phyloP scores from a whole-genome alignment of 2,113 vertebrate species.

The Menura novaehollandiae region DNA sequence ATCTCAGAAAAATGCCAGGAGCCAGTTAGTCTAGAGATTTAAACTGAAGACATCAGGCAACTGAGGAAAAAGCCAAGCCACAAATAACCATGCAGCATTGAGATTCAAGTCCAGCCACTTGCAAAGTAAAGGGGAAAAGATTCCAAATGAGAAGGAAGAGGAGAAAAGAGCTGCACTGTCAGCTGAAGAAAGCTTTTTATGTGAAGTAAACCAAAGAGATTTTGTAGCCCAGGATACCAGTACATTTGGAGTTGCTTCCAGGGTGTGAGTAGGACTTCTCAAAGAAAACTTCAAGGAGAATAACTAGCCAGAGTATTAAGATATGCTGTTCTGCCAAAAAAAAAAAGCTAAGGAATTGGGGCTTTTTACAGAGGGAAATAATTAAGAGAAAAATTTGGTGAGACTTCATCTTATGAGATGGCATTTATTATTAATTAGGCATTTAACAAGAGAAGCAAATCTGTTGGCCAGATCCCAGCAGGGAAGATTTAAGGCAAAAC shows the following conservation, averaged over 20 bases:
- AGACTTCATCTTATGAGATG: background rate
- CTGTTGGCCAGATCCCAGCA: background rate
- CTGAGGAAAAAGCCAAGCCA: conserved; percentile 30
- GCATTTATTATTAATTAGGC: background rate
- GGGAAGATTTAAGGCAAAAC: background rate
- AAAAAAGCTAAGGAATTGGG: background rate
- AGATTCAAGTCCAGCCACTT: conserved; percentile 37
- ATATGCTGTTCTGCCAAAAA: background rate
- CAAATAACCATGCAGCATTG: conserved; percentile 53
- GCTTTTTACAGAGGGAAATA: background rate
- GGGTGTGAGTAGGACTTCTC: background rate
- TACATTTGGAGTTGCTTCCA: background rate
- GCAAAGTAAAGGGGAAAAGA: conserved; percentile 23
- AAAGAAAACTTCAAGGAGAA: background rate
- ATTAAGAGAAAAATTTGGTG: background rate
- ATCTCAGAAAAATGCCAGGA: conserved; percentile 47
- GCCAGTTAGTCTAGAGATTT: conserved; percentile 52
- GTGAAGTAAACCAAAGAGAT: conserved; percentile 32
- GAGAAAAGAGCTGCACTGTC: conserved; percentile 52
- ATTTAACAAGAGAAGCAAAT: background rate
- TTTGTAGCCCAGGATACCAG: conserved; percentile 46
- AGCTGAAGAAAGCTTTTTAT: conserved; percentile 53
- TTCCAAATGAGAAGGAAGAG: conserved; percentile 34
- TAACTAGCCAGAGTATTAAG: background rate
- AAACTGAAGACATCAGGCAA: conserved; percentile 24